phyloP scores from a whole-genome alignment of 1,140 invertebrate genomes.

The Polypedilum pembai region DNA sequence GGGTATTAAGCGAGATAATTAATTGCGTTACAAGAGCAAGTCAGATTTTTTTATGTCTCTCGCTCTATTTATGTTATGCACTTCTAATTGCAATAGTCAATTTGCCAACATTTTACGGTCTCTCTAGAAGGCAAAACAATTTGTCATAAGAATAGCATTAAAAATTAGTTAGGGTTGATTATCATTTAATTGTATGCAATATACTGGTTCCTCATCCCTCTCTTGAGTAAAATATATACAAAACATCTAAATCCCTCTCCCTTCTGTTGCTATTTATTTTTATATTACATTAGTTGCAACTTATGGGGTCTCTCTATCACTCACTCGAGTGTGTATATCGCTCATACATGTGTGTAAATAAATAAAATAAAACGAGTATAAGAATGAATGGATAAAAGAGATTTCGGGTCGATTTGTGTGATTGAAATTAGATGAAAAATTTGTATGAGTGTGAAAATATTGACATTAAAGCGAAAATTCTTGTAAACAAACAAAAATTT shows the following conservation, averaged over 20 bases:
- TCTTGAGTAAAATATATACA: no score
- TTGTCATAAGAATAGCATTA: slow-evolving; percentile 10
- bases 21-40: no score
- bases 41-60: slow-evolving; percentile 39
- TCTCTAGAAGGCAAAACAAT: background rate
- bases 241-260: background rate
- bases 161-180: slow-evolving; percentile 13
- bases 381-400: background rate
- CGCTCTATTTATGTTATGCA: slow-evolving; percentile 42
- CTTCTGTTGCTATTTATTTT: slow-evolving; percentile 12
- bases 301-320: background rate
- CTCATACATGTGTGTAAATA: background rate
- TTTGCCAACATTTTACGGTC: slow-evolving; percentile 6
- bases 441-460: background rate
- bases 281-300: slow-evolving; percentile 5
- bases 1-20: no score
- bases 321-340: background rate
- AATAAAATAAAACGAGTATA: background rate
- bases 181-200: slow-evolving; percentile 15
- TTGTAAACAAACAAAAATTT: no score
- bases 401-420: slow-evolving; percentile 23
- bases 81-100: slow-evolving; percentile 30
- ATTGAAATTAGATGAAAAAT: background rate
- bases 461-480: no score
- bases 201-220: background rate